Base-by-base conservation (phyloP, 1,140 invertebrate genomes). In the Zelostemma sp. region DNA sequence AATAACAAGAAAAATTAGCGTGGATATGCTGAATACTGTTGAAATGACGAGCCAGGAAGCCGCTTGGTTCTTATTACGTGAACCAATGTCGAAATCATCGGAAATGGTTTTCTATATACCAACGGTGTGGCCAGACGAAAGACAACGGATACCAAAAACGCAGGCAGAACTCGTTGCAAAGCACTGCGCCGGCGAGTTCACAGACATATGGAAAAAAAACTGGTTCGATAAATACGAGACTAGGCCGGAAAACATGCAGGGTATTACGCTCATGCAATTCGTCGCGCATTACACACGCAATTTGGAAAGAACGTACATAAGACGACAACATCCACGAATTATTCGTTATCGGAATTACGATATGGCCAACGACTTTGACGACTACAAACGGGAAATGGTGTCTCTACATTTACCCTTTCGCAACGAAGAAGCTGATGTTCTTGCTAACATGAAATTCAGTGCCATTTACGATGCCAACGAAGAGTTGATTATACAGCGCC, bases 1-100 rank as follows among this genome's bases (percentile, higher is more conserved):
- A 18, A 72, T 79, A 1, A 77, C 73, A 0, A 76, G 47, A 43
- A 69, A 74, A 63, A 74, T 81, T 17, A 77, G 77, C 68, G 21
- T 73, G 41, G 79, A 82, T 64, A 50, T 82, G 8, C 68, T 82
- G 48, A 80, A 81, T 16, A 64, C 66, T 64, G 74, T 80, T 55
- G 80, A 83, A 45, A 83, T 81, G 74, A 69, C 78, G 54, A 63
- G 72, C 0, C 81, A 82, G 76, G 80, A 82, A 76, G 81, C 80
- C 62, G 81, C 80, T 54, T 82, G 80, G 78, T 82, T 77, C 78
- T 28, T 81, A 6, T 51, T 73, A 54, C 41, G 60, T 33, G 51
- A 76, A 43, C 73, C 72, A 1, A 78, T 80, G 77, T 58, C 67
- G 1, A 64, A 74, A 62, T 72, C 68, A 18, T 21, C 43, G 1